Evolutionary conservation across 2,113 vertebrate genomes (phyloP).

Genomic region (Excalfactoria chinensis): DNA sequence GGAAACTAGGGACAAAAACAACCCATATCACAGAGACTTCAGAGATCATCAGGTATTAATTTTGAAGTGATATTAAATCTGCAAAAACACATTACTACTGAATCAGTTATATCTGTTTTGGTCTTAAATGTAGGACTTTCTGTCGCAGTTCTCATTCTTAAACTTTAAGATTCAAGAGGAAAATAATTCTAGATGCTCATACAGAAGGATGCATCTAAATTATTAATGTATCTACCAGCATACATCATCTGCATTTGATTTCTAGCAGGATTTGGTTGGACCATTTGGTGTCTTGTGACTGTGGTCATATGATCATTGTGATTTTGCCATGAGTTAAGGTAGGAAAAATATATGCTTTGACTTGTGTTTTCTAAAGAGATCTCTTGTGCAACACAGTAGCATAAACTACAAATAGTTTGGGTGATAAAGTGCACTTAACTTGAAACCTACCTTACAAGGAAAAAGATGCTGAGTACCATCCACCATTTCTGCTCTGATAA

Average conservation of each 20-base stretch:
- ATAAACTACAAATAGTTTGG: background rate
- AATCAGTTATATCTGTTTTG: background rate
- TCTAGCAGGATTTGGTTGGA: background rate
- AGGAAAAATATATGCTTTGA: background rate
- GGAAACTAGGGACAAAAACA: fast-evolving
- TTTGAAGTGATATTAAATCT: background rate
- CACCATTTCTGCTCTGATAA: background rate
- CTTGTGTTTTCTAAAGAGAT: background rate
- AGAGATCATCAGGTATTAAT: background rate
- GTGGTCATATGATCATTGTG: background rate
- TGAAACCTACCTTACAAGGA: background rate
- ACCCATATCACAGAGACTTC: background rate
- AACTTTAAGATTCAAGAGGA: background rate
- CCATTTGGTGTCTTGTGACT: background rate
- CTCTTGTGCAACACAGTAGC: background rate
- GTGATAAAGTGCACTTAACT: background rate
- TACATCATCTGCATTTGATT: background rate
- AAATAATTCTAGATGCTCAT: background rate
- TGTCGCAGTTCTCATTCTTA: background rate
- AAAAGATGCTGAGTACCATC: background rate
- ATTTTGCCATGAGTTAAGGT: background rate
- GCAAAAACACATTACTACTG: background rate
- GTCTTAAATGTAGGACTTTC: background rate
- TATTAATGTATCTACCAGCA: background rate
- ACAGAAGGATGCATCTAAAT: background rate